phyloP scores from a whole-genome alignment of 2,113 vertebrate species.

The Pseudolaguvia tuberculata region DNA sequence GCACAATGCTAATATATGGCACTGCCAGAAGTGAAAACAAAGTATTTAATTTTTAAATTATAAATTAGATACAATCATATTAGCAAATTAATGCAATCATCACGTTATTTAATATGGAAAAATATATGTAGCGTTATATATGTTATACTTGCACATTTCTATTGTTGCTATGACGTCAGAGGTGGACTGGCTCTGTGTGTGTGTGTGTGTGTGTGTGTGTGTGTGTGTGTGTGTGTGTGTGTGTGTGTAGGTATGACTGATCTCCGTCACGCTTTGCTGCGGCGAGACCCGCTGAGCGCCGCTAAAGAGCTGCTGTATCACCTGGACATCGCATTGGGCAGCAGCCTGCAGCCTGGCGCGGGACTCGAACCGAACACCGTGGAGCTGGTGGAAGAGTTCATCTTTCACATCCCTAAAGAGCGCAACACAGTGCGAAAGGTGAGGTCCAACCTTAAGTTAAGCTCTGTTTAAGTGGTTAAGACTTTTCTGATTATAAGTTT shows the following conservation, averaged over 20 bases:
- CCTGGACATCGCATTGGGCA: slow-evolving; percentile 91
- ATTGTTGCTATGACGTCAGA: not conserved
- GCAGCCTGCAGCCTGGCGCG: slow-evolving; percentile 80
- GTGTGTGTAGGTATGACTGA: slow-evolving; percentile 76
- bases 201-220: not conserved
- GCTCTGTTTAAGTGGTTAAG: too few relatives aligned
- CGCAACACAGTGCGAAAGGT: slow-evolving; percentile 80
- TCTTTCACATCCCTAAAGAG: slow-evolving; percentile 88
- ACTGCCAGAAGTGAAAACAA: not conserved
- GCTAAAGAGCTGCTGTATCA: slow-evolving; percentile 95
- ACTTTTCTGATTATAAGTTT: too few relatives aligned
- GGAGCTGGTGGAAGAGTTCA: slow-evolving; percentile 90
- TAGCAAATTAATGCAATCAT: too few relatives aligned
- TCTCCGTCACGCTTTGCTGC: slow-evolving; percentile 88
- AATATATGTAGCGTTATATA: too few relatives aligned
- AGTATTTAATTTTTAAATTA: too few relatives aligned
- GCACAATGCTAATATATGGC: not conserved
- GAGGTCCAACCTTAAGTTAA: slow-evolving; percentile 20
- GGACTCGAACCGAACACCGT: slow-evolving; percentile 71
- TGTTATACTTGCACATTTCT: too few relatives aligned
- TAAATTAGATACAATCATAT: too few relatives aligned
- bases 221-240: not conserved
- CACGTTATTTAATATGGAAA: too few relatives aligned
- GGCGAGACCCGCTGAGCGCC: slow-evolving; percentile 88
- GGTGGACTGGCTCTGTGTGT: not conserved